phyloP scores from a whole-genome alignment of 2,888 invertebrate genomes.

The Drosophila barbarae region DNA sequence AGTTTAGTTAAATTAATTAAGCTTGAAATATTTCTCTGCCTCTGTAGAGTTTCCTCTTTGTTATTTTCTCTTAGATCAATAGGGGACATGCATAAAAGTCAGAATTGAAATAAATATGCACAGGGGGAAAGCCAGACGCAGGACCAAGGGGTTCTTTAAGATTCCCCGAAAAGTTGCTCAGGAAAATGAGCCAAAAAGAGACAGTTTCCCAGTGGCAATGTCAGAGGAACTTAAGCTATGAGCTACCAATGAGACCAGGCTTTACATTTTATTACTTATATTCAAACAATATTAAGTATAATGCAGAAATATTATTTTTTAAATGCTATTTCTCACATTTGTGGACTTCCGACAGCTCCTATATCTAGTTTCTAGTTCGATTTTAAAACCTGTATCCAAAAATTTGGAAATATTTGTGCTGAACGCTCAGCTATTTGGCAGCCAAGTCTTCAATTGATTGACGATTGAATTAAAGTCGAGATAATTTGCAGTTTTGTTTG shows the following conservation, averaged over 20 bases:
- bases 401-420: conserved; percentile 2
- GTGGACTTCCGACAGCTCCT: not conserved
- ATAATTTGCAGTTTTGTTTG: conserved; percentile 17
- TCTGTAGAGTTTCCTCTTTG: not conserved
- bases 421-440: not conserved
- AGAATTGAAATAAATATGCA: conserved; percentile 12
- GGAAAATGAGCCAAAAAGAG: not conserved
- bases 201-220: not conserved
- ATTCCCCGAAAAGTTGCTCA: not conserved
- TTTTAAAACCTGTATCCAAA: not conserved
- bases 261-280: not conserved
- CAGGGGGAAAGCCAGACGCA: conserved; percentile 4
- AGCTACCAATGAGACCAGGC: too few species aligned
- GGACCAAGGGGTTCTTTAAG: not conserved
- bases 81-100: conserved; percentile 47
- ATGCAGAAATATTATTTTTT: not conserved
- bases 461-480: conserved; percentile 20
- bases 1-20: conserved; percentile 1
- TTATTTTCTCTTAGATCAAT: conserved; percentile 19
- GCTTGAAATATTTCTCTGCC: not conserved
- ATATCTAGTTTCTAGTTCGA: not conserved
- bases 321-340: too few species aligned
- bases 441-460: conserved; percentile 17
- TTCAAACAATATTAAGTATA: not conserved
- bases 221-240: too few species aligned